Conservation (phyloP, 1,140 invertebrate species). For the Xylocopa sonorina region DNA sequence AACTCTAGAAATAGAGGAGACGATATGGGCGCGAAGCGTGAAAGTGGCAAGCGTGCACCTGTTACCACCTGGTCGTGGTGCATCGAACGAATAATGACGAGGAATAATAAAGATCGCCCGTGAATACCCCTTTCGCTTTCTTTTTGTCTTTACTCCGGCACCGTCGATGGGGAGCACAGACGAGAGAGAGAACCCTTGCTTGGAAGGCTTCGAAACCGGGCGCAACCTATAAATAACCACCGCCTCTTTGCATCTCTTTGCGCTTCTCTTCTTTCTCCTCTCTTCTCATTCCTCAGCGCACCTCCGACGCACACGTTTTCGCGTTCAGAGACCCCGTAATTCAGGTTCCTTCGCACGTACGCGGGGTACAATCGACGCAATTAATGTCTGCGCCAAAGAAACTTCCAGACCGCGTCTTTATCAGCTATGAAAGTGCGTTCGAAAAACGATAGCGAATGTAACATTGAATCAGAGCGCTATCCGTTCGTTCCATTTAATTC, state of each 20-base stretch:
- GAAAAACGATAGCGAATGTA: neutral
- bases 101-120: slow-evolving; percentile 54
- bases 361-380: slow-evolving; percentile 53
- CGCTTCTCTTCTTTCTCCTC: slow-evolving; percentile 48
- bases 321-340: slow-evolving; percentile 65
- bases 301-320: slow-evolving; percentile 59
- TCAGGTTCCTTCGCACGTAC: slow-evolving; percentile 66
- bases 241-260: slow-evolving; percentile 62
- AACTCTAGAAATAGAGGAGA: neutral
- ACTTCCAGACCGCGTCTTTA: neutral
- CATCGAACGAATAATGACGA: slow-evolving; percentile 49
- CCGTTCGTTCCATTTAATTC: neutral
- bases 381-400: slow-evolving; percentile 54
- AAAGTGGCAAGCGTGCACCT: slow-evolving; percentile 46
- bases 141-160: slow-evolving; percentile 30
- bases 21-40: slow-evolving; percentile 32
- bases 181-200: slow-evolving; percentile 25
- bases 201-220: slow-evolving; percentile 49
- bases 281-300: neutral
- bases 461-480: neutral
- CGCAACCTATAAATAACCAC: slow-evolving; percentile 64
- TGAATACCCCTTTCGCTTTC: neutral
- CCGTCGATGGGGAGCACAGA: slow-evolving; percentile 5
- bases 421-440: slow-evolving; percentile 11
- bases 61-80: slow-evolving; percentile 37